phyloP scores from a whole-genome alignment of 1,140 invertebrate species.

The Caenorhabditis brenneri region DNA sequence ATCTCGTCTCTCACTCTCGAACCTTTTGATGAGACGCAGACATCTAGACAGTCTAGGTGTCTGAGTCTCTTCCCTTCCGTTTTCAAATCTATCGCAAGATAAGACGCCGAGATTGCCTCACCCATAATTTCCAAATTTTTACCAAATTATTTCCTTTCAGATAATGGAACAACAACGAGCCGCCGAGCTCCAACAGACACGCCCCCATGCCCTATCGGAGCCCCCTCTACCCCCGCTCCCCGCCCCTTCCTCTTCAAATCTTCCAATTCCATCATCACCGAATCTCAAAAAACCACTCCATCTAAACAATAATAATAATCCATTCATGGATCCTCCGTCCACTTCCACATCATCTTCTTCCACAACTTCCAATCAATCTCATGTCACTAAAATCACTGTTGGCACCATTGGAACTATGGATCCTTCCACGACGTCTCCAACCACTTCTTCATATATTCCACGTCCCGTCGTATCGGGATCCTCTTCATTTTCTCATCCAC shows the following conservation, averaged over 20 bases:
- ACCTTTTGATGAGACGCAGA: too few species aligned
- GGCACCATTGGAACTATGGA: not conserved
- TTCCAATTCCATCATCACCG: not conserved
- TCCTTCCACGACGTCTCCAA: not conserved
- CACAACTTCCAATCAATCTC: not conserved
- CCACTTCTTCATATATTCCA: constrained; percentile 28
- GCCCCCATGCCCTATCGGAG: not conserved
- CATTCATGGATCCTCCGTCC: not conserved
- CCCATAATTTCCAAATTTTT: too few species aligned
- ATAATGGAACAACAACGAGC: not conserved
- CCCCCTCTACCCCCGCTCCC: not conserved
- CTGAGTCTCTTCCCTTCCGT: too few species aligned
- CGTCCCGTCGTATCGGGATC: constrained; percentile 3
- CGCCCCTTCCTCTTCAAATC: not conserved
- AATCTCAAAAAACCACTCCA: constrained; percentile 11
- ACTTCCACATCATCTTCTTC: not conserved
- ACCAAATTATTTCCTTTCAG: not conserved
- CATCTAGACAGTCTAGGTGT: too few species aligned
- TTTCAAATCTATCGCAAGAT: too few species aligned
- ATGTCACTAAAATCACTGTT: constrained; percentile 4
- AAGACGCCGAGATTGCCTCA: too few species aligned
- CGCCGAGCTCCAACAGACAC: not conserved
- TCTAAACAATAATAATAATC: not conserved
- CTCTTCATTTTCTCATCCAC: constrained; percentile 22
- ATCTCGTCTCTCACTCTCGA: too few species aligned